A percentile compares a stretch with the other conserved stretches of the same genome.
Evolutionary conservation across 2,113 vertebrate species (phyloP).

Genomic region (Tragelaphus imberbis): DNA sequence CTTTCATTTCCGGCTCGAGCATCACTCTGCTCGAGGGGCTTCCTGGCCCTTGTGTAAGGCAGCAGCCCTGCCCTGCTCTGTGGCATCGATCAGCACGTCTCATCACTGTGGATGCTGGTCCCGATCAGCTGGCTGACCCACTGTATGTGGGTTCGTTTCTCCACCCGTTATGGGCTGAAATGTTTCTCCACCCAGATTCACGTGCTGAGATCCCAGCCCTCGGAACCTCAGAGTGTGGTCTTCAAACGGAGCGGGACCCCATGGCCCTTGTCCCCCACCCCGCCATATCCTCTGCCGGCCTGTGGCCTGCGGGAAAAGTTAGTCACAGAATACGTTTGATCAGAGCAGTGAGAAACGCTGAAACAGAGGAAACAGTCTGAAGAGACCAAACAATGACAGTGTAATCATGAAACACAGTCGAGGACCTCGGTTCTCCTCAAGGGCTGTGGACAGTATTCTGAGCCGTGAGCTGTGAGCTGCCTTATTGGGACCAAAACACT

Average conservation of each 20-base stretch:
- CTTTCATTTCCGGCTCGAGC: too few relatives aligned
- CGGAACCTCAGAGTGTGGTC: not conserved
- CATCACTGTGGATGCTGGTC: too few relatives aligned
- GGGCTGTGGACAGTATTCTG: not conserved
- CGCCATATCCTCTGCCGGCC: not conserved
- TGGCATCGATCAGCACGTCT: accelerated
- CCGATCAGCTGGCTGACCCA: not conserved
- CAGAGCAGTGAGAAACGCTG: not conserved
- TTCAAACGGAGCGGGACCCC: not conserved
- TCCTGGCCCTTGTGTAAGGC: not conserved
- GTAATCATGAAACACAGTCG: not conserved
- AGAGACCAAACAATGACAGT: not conserved
- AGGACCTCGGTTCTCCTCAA: not conserved
- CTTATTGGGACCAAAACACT: not conserved
- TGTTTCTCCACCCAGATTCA: not conserved
- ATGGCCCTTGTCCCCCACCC: not conserved
- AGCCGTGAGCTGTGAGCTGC: not conserved
- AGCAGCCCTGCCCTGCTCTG: not conserved
- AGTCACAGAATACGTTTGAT: not conserved
- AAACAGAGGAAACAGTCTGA: not conserved
- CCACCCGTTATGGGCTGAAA: not conserved
- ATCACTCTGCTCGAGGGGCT: not conserved
- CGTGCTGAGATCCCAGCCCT: not conserved
- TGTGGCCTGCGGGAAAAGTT: not conserved
- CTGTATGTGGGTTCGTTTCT: not conserved